These are phyloP conservation scores for Actinemys pallida DNA, from an alignment of 2,113 vertebrate genomes.

Conservation along the genomic window DNA sequence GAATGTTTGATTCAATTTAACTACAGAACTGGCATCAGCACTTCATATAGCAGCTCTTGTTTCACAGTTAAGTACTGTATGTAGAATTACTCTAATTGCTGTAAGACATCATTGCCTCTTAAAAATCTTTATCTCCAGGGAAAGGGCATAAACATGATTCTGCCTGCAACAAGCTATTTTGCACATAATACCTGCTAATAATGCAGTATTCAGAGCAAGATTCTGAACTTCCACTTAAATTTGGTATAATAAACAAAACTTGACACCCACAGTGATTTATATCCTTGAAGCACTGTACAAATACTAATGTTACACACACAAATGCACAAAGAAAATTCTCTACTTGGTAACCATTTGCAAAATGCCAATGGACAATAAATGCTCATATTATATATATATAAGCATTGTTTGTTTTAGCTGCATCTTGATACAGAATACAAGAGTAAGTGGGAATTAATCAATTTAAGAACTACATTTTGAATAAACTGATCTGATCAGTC, in stretches of 20 bases:
- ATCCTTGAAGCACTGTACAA: not conserved
- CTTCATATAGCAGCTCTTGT: not conserved
- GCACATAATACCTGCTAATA: not conserved
- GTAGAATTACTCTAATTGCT: constrained; percentile 53
- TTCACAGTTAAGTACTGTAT: not conserved
- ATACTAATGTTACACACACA: not conserved
- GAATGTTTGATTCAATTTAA: not conserved
- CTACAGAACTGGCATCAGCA: not conserved
- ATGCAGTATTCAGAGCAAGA: not conserved
- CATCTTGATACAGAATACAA: not conserved
- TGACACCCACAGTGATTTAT: not conserved
- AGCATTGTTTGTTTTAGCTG: not conserved
- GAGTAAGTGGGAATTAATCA: not conserved
- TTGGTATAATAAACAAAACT: not conserved
- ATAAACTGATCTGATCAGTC: not conserved
- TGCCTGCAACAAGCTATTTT: not conserved
- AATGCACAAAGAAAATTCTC: not conserved
- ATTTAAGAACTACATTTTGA: not conserved
- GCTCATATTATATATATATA: too few species aligned
- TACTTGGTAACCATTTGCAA: not conserved
- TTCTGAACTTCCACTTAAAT: not conserved
- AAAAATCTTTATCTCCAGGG: not conserved
- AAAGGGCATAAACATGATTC: not conserved
- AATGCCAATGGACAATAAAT: not conserved
- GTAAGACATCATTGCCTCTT: constrained; percentile 20